phyloP scores from a whole-genome alignment of 2,113 vertebrate genomes.

The Hemibagrus wyckioides region DNA sequence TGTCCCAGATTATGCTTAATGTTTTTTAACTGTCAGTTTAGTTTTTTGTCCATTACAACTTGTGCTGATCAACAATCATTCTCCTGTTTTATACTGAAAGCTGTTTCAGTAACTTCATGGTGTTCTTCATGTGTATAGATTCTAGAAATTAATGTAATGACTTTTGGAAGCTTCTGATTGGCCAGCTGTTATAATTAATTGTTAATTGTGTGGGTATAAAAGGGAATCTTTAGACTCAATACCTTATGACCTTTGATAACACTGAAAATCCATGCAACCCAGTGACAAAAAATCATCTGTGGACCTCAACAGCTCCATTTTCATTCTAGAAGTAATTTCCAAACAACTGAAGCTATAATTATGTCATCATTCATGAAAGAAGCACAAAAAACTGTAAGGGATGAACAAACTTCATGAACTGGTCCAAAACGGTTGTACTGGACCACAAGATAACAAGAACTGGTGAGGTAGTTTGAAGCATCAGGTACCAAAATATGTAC shows the following conservation, averaged over 20 bases:
- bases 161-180: no score
- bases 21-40: neutral
- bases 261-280: neutral
- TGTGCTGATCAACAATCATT: no score
- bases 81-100: neutral
- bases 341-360: neutral
- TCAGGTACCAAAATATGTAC: neutral
- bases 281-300: neutral
- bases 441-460: neutral
- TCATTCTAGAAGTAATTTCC: neutral
- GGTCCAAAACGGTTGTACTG: no score
- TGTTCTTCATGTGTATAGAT: no score
- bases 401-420: no score
- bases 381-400: neutral
- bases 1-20: neutral
- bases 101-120: no score
- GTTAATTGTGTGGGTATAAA: neutral
- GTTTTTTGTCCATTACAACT: neutral
- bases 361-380: neutral
- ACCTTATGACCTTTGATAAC: neutral
- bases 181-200: neutral
- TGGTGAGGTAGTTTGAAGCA: neutral
- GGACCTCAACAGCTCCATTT: no score
- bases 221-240: no score
- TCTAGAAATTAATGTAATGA: no score